phyloP scores from a whole-genome alignment of 2,888 invertebrate genomes.

The Agrilus biguttatus region DNA sequence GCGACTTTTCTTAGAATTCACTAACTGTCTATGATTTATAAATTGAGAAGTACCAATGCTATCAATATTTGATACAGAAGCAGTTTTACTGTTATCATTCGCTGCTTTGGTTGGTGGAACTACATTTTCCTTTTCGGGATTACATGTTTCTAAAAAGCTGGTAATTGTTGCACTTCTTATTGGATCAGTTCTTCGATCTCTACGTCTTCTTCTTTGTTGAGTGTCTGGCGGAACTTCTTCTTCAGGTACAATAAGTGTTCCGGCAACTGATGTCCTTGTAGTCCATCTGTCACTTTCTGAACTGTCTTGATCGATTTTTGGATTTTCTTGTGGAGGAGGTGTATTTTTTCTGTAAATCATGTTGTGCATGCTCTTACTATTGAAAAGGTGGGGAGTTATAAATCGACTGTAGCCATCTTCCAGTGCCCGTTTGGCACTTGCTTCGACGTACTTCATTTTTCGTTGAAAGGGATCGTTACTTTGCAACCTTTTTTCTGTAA shows the following conservation, averaged over 20 bases:
- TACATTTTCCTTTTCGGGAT: too few relatives aligned
- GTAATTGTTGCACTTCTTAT: too few relatives aligned
- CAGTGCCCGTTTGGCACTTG: constrained; percentile 20
- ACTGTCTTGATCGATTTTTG: background rate
- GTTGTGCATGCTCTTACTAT: too few relatives aligned
- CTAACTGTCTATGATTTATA: too few relatives aligned
- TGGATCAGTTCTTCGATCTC: constrained; percentile 4
- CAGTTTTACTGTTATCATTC: too few relatives aligned
- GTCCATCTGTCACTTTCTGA: constrained; percentile 25
- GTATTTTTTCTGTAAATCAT: too few relatives aligned
- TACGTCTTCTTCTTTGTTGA: constrained; percentile 20
- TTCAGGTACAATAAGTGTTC: constrained; percentile 37
- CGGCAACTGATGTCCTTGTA: constrained; percentile 37
- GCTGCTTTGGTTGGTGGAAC: too few relatives aligned
- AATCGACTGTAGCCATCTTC: constrained; percentile 23
- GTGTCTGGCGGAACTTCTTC: constrained; percentile 29
- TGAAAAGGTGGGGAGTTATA: constrained; percentile 9
- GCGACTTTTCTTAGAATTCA: too few relatives aligned
- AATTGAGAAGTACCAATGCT: too few relatives aligned
- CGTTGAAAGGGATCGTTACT: constrained; percentile 23
- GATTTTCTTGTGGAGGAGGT: too few relatives aligned
- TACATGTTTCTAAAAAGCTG: too few relatives aligned
- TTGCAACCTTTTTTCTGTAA: constrained; percentile 11
- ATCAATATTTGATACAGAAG: too few relatives aligned
- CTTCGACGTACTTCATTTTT: constrained; percentile 20